Evolutionary conservation across 2,888 invertebrate genomes (phyloP), one percentile per base, ranked within the genome.

Genomic region (Anticlea derivata): DNA sequence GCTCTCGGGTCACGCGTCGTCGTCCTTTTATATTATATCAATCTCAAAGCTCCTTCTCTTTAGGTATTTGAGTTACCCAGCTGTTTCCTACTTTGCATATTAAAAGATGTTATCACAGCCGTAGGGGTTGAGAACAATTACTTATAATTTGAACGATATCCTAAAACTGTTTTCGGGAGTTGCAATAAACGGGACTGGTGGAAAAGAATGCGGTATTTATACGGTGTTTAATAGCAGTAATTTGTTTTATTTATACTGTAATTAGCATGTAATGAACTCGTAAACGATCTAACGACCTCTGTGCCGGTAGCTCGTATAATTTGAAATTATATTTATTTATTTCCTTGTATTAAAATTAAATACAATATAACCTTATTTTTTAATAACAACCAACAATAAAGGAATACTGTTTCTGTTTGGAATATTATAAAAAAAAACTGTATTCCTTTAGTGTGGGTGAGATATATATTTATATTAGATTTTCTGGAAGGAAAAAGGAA

Each of bases 91-190:
- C 0, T 12, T 22, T 0, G 26, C 11, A 31, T 24, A 13, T 8
- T 4, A 27, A 17, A 8, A 27, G 22, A 50, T 44, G 38, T 7
- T 44, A 50, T 50, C 41, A 20, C 20, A 8, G 22, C 31, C 3
- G 17, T 10, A 23, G 34, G 50, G 50, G 38, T 44, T 39, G 39
- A 34, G 24, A 49, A 45, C 50, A 50, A 45, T 50, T 50, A 50
- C 37, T 24, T 24, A 35, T 20, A 20, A 34, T 44, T 13, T 30
- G n/a, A 6, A 39, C 50, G 11, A 27, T 35, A 50, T 39, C 34
- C 34, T 11, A 39, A 39, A 50, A 24, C 29, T 10, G 37, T 30
- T 38, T 22, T 41, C 17, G 35, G 39, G 10, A 38, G 22, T 34
- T 35, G 17, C 34, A 34, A 44, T 33, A 33, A 45, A 50, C 44